Conservation (phyloP, 2,797 vertebrate species). For the Erithacus rubecula region DNA sequence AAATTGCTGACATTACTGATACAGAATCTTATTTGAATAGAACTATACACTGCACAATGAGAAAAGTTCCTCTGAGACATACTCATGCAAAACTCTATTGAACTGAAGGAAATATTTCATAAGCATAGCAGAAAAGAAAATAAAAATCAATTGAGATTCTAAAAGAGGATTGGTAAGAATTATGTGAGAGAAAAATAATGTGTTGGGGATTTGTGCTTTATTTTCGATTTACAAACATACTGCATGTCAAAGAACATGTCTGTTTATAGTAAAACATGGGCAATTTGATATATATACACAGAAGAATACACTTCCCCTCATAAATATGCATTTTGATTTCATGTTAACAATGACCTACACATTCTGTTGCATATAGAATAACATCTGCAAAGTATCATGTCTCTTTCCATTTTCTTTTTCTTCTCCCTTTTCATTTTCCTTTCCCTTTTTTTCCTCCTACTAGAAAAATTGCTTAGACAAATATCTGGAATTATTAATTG, state of each 20-base stretch:
- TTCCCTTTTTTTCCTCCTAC: fast-evolving
- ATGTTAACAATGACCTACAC: background rate
- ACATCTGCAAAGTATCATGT: background rate
- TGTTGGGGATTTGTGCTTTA: background rate
- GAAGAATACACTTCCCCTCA: background rate
- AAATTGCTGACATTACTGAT: background rate
- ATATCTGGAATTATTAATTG: background rate
- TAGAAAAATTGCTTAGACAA: background rate
- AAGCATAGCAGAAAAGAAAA: background rate
- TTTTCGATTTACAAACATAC: background rate
- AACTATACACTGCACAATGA: background rate
- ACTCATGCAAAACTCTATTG: background rate
- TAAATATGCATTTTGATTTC: background rate
- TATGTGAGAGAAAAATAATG: background rate
- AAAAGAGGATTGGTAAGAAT: background rate
- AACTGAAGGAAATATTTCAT: background rate
- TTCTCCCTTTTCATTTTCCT: background rate
- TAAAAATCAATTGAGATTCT: background rate
- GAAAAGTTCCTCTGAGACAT: background rate
- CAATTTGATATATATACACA: background rate
- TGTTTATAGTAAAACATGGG: background rate
- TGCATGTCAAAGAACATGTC: background rate
- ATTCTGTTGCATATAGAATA: background rate
- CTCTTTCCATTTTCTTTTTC: background rate
- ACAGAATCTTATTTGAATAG: background rate